These are phyloP conservation scores for Desmophyllum pertusum DNA, from an alignment of 92 coral and sea anemone species.

Conservation along the genomic window DNA sequence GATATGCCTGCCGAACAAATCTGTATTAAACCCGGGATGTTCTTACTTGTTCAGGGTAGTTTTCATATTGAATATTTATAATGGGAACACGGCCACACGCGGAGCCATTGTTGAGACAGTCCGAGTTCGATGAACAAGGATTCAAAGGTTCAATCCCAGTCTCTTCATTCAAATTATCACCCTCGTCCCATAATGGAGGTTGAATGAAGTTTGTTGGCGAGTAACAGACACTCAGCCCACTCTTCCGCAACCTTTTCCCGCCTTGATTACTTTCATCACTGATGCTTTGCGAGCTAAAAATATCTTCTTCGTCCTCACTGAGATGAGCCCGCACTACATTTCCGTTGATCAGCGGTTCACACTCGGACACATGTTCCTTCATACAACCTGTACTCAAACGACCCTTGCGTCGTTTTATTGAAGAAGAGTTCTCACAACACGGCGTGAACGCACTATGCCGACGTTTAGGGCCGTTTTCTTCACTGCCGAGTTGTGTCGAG, in stretches of 20 bases:
- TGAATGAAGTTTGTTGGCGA: neutral
- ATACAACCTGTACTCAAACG: constrained; percentile 35
- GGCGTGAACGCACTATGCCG: constrained; percentile 40
- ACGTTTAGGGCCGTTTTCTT: neutral
- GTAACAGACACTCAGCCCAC: constrained; percentile 3
- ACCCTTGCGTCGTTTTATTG: neutral
- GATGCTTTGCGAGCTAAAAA: neutral
- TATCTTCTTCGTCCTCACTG: constrained; percentile 1
- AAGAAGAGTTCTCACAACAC: neutral
- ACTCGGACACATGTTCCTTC: constrained; percentile 12
- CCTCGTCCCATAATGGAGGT: neutral
- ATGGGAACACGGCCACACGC: constrained; percentile 7
- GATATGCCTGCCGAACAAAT: too few species aligned
- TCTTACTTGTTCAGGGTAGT: neutral
- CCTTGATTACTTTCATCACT: neutral
- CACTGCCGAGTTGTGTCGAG: neutral
- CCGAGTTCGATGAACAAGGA: neutral
- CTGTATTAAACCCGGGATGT: constrained; percentile 26
- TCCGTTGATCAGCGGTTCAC: constrained; percentile 42
- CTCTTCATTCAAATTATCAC: neutral
- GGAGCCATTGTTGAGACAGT: neutral
- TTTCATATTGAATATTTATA: neutral
- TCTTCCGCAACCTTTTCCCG: constrained; percentile 22
- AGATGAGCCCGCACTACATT: neutral
- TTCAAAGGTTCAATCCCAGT: neutral